These are phyloP conservation scores for Macrophya annulata DNA, from an alignment of 2,888 invertebrate genomes.

Conservation along the genomic window DNA sequence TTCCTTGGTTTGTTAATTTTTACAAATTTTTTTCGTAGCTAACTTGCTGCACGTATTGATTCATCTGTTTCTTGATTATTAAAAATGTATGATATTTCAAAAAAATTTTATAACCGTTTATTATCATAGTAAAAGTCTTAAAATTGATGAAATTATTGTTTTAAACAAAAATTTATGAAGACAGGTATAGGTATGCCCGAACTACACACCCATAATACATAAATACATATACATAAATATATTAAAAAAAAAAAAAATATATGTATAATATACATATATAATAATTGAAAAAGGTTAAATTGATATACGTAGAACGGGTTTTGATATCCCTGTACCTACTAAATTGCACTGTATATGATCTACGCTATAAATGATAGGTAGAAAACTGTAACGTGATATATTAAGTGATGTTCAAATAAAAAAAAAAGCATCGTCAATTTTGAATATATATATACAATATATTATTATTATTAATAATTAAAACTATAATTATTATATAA, in stretches of 20 bases:
- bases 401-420: constrained; percentile 57
- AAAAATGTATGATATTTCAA: not conserved
- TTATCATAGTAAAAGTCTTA: not conserved
- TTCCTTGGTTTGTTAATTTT: not conserved
- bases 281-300: not conserved
- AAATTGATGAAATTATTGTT: not conserved
- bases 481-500: constrained; percentile 47
- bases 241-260: too few species aligned
- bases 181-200: not conserved
- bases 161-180: not conserved
- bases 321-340: constrained; percentile 25
- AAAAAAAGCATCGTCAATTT: constrained; percentile 58
- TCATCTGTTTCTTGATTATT: not conserved
- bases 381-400: constrained; percentile 44
- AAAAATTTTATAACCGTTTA: not conserved
- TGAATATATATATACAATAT: constrained; percentile 54
- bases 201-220: constrained; percentile 1
- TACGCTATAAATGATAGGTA: constrained; percentile 27
- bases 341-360: constrained; percentile 27
- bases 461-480: constrained; percentile 57
- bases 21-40: not conserved
- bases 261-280: constrained; percentile 37
- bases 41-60: not conserved
- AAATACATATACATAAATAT: constrained; percentile 14
- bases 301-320: constrained; percentile 24